Percentiles rank a stretch among this genome's conserved stretches.
These are phyloP conservation scores for Chromoteleia sp. DNA, from an alignment of 2,888 invertebrate species.

Conservation along the genomic window DNA sequence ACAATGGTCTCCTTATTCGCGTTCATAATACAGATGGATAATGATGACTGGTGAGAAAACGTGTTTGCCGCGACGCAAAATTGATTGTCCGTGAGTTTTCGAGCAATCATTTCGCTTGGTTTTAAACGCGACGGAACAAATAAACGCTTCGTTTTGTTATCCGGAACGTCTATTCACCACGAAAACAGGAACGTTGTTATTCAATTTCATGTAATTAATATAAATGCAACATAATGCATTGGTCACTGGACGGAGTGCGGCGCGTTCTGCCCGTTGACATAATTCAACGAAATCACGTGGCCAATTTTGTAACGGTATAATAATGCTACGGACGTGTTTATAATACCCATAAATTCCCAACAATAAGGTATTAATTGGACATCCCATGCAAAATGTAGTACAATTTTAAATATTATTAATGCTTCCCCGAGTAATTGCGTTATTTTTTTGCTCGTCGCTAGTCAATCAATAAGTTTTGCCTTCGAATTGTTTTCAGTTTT, in stretches of 20 bases:
- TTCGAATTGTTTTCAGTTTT: too few relatives aligned
- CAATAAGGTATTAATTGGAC: slow-evolving; percentile 1
- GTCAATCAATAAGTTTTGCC: too few relatives aligned
- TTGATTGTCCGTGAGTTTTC: slow-evolving; percentile 59
- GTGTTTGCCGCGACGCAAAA: slow-evolving; percentile 34
- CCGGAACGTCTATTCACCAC: slow-evolving; percentile 25
- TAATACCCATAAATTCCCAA: slow-evolving; percentile 7
- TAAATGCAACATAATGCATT: slow-evolving; percentile 37
- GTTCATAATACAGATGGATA: slow-evolving; percentile 58
- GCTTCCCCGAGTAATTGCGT: not conserved
- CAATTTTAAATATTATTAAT: not conserved
- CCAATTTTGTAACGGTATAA: slow-evolving; percentile 5
- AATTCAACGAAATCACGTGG: not conserved
- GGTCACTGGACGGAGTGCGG: slow-evolving; percentile 10
- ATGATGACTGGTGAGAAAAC: slow-evolving; percentile 64
- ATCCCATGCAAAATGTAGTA: not conserved
- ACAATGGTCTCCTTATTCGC: slow-evolving; percentile 55
- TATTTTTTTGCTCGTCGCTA: not conserved
- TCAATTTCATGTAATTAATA: slow-evolving; percentile 48
- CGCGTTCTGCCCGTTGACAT: not conserved
- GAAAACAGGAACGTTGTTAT: slow-evolving; percentile 44
- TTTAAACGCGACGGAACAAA: slow-evolving; percentile 54
- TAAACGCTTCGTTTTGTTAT: slow-evolving; percentile 41
- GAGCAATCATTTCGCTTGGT: slow-evolving; percentile 47
- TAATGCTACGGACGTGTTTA: not conserved